phyloP scores from a whole-genome alignment of 2,888 invertebrate genomes.

The Tineola bisselliella region DNA sequence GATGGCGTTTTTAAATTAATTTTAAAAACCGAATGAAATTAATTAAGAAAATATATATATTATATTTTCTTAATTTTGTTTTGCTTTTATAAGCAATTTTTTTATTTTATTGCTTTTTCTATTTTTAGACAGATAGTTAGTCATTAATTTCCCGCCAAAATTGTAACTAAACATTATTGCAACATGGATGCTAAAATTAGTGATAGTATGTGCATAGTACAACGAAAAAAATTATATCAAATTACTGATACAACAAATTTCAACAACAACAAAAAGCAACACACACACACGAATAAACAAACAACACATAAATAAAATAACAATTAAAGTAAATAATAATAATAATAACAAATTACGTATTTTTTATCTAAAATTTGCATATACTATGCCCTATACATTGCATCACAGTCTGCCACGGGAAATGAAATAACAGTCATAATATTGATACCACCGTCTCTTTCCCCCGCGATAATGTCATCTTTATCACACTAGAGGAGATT shows the following conservation, averaged over 20 bases:
- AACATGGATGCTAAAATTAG: not conserved
- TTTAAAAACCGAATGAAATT: not conserved
- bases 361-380: constrained; percentile 54
- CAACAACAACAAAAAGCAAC: too few species aligned
- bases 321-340: too few species aligned
- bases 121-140: not conserved
- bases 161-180: not conserved
- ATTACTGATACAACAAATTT: not conserved
- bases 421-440: constrained; percentile 67
- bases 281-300: too few species aligned
- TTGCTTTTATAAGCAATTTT: not conserved
- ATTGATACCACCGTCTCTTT: constrained; percentile 58
- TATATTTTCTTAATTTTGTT: not conserved
- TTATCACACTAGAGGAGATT: constrained; percentile 40
- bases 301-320: too few species aligned
- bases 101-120: not conserved
- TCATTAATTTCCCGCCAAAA: constrained; percentile 1
- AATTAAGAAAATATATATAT: not conserved
- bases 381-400: constrained; percentile 55
- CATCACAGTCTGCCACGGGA: constrained; percentile 60
- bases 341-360: not conserved
- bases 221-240: not conserved
- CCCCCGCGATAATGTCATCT: constrained; percentile 40
- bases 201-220: not conserved
- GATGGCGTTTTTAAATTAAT: constrained; percentile 40